phyloP scores from a whole-genome alignment of 2,797 vertebrate genomes.

The Pseudomugil gertrudae region DNA sequence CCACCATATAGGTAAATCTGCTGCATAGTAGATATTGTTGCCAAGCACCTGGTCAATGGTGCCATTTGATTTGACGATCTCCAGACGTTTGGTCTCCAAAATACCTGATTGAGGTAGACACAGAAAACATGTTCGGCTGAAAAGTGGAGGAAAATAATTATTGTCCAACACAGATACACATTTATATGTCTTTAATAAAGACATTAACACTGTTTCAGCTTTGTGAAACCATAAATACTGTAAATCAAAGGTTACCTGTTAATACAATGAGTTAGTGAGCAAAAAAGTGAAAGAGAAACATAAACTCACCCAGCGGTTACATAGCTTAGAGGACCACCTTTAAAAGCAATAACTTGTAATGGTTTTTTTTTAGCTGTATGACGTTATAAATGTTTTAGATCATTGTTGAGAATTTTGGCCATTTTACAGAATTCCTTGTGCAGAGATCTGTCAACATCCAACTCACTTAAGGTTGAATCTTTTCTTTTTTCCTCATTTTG shows the following conservation, averaged over 20 bases:
- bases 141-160: too few relatives aligned
- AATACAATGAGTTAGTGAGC: neutral
- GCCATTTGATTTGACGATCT: constrained; percentile 82
- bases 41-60: constrained; percentile 90
- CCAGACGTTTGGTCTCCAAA: constrained; percentile 93
- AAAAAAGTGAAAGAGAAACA: neutral
- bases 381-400: neutral
- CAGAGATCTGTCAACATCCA: neutral
- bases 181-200: neutral
- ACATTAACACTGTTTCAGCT: neutral
- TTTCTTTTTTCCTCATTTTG: neutral
- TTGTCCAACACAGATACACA: neutral
- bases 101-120: constrained; percentile 84
- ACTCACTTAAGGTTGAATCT: neutral
- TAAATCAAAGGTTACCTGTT: neutral
- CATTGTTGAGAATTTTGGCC: neutral
- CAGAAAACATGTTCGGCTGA: constrained; percentile 21
- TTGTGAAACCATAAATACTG: too few relatives aligned
- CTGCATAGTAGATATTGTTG: constrained; percentile 87
- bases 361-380: neutral
- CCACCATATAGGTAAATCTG: constrained; percentile 96
- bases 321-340: neutral
- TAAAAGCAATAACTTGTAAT: neutral
- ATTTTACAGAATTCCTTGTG: neutral
- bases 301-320: neutral